Conservation (phyloP, 2,888 invertebrate genomes). For the Andrena flavipes region DNA sequence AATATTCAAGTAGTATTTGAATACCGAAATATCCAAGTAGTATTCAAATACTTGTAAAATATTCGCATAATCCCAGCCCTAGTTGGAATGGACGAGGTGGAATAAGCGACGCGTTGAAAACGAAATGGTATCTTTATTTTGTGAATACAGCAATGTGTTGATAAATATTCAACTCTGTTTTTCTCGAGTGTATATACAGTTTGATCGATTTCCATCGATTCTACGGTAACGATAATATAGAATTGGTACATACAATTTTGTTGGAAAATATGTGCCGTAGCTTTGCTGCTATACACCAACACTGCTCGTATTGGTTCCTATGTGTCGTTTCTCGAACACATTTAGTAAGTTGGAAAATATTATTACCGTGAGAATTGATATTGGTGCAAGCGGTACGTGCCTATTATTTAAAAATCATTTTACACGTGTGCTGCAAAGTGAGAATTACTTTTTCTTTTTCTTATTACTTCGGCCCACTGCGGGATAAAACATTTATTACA, state of each 20-base stretch:
- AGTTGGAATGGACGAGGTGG: neutral
- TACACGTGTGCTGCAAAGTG: neutral
- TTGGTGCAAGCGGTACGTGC: slow-evolving; percentile 30
- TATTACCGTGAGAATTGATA: slow-evolving; percentile 5
- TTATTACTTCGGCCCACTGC: neutral
- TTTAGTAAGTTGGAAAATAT: neutral
- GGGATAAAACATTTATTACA: slow-evolving; percentile 27
- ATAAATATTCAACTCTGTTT: slow-evolving; percentile 52
- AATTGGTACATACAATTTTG: slow-evolving; percentile 26
- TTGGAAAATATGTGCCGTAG: slow-evolving; percentile 25
- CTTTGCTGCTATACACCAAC: slow-evolving; percentile 16
- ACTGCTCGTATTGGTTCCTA: neutral
- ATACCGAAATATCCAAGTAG: too few relatives aligned
- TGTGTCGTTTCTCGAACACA: slow-evolving; percentile 1
- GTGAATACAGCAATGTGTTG: slow-evolving; percentile 60
- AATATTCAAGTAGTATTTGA: too few relatives aligned
- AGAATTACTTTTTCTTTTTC: neutral
- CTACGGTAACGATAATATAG: slow-evolving; percentile 33
- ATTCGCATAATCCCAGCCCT: too few relatives aligned
- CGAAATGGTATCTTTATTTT: slow-evolving; percentile 70
- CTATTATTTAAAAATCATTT: slow-evolving; percentile 11
- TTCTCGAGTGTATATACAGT: slow-evolving; percentile 49
- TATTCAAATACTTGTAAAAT: too few relatives aligned
- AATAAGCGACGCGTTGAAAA: slow-evolving; percentile 19
- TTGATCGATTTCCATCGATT: slow-evolving; percentile 55